Base-by-base conservation (phyloP, 2,113 vertebrate species). In the Prionailurus bengalensis region DNA sequence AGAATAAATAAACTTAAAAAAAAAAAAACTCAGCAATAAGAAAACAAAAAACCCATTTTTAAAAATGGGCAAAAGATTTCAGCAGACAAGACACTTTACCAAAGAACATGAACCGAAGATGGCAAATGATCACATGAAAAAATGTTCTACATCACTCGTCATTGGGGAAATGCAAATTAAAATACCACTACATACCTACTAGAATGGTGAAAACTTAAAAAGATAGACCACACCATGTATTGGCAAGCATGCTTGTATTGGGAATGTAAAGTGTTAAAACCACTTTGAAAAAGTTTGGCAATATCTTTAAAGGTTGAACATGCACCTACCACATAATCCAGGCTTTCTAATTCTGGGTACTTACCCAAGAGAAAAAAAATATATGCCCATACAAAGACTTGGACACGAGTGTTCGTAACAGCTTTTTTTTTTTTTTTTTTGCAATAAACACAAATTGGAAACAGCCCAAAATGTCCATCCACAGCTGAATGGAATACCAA, bases 41-140 rank as follows among this genome's bases (percentile, higher is more conserved):
- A 81, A 92, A 95, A 61, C 55, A 92, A 95, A 61, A 45, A 89
- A 16, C 5, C n/a, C 39, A 48, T 74, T 83, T 87, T 83, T 63
- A 1, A 9, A 80, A 78, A 63, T 25, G 36, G 27, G 14, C 66
- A 86, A 93, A 31, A 70, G 48, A 68, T 68, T 81, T 74, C 25
- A 61, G 42, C 8, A 42, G 42, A 5, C 42, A 42, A 91, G 39
- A 74, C 23, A 68, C 45, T 51, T 70, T 66, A 33, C 48, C 36
- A 91, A 82, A 66, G 14, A 66, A 81, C 14, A 36, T 45, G 58
- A 31, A 33, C 51, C 39, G 25, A 74, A 58, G 7, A 39, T 33
- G 39, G 15, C 88, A 76, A 81, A 61, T 68, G 36, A 39, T 1
- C 51, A 80, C 13, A 42, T 33, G n/a, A 78, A 66, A 73, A 91